phyloP scores from a whole-genome alignment of 2,888 invertebrate species.

The Leptarthrus brevirostris region DNA sequence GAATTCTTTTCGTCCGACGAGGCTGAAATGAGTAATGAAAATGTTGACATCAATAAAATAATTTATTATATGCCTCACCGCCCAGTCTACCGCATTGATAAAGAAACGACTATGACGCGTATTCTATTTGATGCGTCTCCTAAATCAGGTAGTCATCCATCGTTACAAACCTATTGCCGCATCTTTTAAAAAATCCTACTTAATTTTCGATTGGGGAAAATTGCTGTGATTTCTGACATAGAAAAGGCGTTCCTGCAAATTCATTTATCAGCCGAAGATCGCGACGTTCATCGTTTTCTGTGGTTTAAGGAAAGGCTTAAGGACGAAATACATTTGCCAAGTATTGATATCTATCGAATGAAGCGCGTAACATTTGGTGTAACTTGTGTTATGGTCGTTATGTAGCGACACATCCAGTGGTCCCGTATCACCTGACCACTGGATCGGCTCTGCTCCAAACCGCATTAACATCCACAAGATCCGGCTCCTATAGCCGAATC shows the following conservation, averaged over 20 bases:
- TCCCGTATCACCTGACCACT: no score
- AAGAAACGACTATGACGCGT: not conserved
- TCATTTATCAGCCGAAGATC: slow-evolving; percentile 49
- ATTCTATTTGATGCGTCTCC: not conserved
- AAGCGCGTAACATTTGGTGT: slow-evolving; percentile 54
- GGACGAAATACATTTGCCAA: not conserved
- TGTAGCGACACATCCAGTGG: no score
- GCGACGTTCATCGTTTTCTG: slow-evolving; percentile 52
- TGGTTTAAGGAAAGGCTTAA: slow-evolving; percentile 50
- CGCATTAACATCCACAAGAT: no score
- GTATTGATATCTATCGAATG: not conserved
- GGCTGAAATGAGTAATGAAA: not conserved
- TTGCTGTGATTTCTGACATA: slow-evolving; percentile 52
- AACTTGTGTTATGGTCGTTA: no score
- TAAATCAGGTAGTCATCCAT: not conserved
- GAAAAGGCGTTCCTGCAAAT: slow-evolving; percentile 55
- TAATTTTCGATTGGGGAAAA: slow-evolving; percentile 54
- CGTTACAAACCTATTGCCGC: slow-evolving; percentile 10
- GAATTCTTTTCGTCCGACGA: not conserved
- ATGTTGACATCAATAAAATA: not conserved
- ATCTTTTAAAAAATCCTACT: slow-evolving; percentile 51
- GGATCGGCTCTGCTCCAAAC: no score
- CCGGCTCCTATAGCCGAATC: no score
- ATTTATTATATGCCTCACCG: slow-evolving; percentile 10
- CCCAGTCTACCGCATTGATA: not conserved